Base-by-base conservation (phyloP, 2,797 vertebrate genomes). In the Pachyuromys duprasi region DNA sequence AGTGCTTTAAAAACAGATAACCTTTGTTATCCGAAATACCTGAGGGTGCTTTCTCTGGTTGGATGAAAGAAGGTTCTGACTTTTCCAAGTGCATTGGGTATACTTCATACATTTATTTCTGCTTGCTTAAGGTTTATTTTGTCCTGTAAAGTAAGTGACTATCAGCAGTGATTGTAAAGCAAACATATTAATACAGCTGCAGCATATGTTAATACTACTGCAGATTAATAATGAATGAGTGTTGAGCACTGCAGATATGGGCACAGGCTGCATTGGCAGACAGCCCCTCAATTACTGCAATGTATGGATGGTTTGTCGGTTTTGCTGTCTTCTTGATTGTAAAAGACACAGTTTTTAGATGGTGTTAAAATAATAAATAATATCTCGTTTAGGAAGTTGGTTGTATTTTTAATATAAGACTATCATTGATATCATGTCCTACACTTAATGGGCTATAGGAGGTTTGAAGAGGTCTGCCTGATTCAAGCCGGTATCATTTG, bases 171-270 rank as follows among this genome's bases (percentile, higher is more conserved):
- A 94, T 86, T 70, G 45, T 95, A 81, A 96, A 95, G 78, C n/a
- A 92, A 94, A 95, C 80, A 93, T 79, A 84, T 88, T 96, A 96
- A 84, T 89, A 94, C 1, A 13, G 72, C 78, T 96, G 76, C 90
- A 95, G 91, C 90, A 86, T 97, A 63, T 95, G 91, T 95, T 96
- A 95, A 93, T 62, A 91, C 45, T 95, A 72, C 80, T 79, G 91
- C 78, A 96, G 90, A 86, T 95, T 96, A 95, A 88, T 97, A 96
- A 97, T 95, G 89, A 96, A 90, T 97, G 91, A 96, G 84, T 93
- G 57, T 83, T 94, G 53, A 88, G 76, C 93, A 94, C 87, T 97
- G 97, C 96, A 96, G 95, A 96, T 93, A 75, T 45, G 81, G 86
- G 78, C 3, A 15, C 3, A 5, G 78, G 89, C 65, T 96, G 83